Evolutionary conservation across 64 coral and sea anemone species (phyloP).

Genomic region (Montipora foliosa): DNA sequence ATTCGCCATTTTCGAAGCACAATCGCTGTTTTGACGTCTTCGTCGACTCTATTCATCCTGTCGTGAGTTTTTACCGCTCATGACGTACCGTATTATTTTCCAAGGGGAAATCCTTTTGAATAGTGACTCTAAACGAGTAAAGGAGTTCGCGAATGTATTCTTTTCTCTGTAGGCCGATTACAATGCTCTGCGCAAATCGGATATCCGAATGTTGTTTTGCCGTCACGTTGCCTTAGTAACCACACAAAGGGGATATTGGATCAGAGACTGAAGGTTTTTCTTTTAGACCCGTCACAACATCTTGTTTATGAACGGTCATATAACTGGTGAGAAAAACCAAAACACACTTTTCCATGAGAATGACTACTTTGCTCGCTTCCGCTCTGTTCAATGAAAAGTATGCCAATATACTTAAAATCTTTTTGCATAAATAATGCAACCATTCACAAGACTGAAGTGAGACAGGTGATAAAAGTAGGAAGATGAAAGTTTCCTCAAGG

Average conservation of each 20-base stretch:
- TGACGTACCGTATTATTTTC: background rate
- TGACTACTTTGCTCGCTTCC: constrained; percentile 3
- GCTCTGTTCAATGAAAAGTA: background rate
- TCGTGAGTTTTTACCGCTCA: background rate
- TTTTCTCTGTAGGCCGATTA: background rate
- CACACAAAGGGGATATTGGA: background rate
- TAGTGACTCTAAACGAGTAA: background rate
- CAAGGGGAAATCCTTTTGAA: background rate
- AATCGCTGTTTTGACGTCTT: background rate
- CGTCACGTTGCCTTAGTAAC: constrained; percentile 7
- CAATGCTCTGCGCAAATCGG: background rate
- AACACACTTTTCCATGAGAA: constrained; percentile 20
- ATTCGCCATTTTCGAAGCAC: background rate
- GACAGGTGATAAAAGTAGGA: background rate
- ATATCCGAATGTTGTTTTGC: constrained; percentile 51
- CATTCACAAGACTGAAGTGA: background rate
- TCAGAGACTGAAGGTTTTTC: too few relatives aligned
- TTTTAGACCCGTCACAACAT: background rate
- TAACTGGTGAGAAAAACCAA: background rate
- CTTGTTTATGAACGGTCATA: background rate
- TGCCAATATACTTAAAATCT: background rate
- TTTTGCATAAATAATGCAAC: background rate
- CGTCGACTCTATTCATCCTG: background rate
- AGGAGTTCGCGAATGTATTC: too few relatives aligned
- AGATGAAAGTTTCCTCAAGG: too few relatives aligned